A percentile compares a stretch with the other conserved stretches of the same genome.
Conservation (phyloP, 2,888 invertebrate genomes). For the Cabera pusaria region DNA sequence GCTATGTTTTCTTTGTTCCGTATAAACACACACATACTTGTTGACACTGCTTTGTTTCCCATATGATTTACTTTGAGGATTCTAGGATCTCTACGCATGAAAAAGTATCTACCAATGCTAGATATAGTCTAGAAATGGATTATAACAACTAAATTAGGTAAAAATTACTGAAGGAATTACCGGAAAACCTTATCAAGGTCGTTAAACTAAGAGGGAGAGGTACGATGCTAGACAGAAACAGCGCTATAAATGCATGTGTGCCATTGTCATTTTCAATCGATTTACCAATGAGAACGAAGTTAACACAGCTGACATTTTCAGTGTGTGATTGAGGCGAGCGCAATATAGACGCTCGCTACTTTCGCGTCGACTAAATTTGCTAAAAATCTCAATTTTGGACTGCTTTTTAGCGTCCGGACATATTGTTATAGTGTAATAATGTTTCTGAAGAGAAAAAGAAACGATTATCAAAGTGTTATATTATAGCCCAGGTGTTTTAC, state of each 20-base stretch:
- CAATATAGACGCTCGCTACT: slow-evolving; percentile 55
- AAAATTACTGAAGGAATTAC: slow-evolving; percentile 32
- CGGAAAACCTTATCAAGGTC: slow-evolving; percentile 59
- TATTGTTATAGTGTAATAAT: slow-evolving; percentile 78
- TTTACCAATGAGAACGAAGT: slow-evolving; percentile 74
- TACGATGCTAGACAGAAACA: slow-evolving; percentile 47
- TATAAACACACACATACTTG: slow-evolving; percentile 48
- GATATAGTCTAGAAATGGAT: slow-evolving; percentile 24
- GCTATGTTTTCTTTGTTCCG: slow-evolving; percentile 50
- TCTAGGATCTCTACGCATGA: slow-evolving; percentile 7
- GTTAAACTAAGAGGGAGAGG: slow-evolving; percentile 57
- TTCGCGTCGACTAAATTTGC: slow-evolving; percentile 44
- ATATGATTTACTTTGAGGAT: slow-evolving; percentile 58
- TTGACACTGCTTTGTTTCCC: slow-evolving; percentile 75
- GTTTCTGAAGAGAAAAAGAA: slow-evolving; percentile 82
- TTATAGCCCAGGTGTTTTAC: slow-evolving; percentile 78
- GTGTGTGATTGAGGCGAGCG: slow-evolving; percentile 64
- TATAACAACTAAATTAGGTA: slow-evolving; percentile 12
- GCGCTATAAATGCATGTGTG: slow-evolving; percentile 50
- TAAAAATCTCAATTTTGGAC: slow-evolving; percentile 64
- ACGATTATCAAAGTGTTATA: slow-evolving; percentile 78
- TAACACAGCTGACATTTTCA: slow-evolving; percentile 77
- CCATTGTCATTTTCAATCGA: slow-evolving; percentile 67
- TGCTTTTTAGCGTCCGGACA: slow-evolving; percentile 71
- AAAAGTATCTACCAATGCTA: slow-evolving; percentile 23